Percentiles rank a stretch among this genome's conserved stretches.
Conservation (phyloP, 2,113 vertebrate species). For the Zosterops japonicus region DNA sequence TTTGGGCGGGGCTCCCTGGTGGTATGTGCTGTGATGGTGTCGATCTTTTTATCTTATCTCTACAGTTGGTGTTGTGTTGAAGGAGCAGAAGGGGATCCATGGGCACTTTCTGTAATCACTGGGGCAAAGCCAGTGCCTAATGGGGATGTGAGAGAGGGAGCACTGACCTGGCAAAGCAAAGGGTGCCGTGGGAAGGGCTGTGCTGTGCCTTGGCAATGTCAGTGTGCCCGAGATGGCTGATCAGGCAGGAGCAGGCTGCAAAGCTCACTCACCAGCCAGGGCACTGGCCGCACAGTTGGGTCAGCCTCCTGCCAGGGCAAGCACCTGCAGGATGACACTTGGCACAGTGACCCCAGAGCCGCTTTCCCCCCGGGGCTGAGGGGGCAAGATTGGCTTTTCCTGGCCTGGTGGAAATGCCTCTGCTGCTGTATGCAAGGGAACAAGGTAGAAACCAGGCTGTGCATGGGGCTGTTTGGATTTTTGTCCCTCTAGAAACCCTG, state of each 20-base stretch:
- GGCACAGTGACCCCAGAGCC: not conserved
- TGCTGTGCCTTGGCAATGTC: not conserved
- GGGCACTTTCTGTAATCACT: not conserved
- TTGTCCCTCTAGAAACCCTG: not conserved
- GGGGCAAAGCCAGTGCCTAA: not conserved
- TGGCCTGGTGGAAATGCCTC: not conserved
- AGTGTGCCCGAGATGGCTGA: not conserved
- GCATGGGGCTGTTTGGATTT: not conserved
- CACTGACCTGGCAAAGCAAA: not conserved
- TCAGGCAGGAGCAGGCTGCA: not conserved
- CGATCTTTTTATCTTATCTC: not conserved
- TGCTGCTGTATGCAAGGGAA: not conserved
- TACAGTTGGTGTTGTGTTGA: not conserved
- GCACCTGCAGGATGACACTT: not conserved
- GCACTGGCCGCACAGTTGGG: accelerated
- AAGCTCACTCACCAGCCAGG: not conserved
- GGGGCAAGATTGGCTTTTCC: not conserved
- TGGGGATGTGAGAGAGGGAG: not conserved
- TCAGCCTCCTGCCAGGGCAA: not conserved
- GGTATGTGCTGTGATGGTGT: not conserved
- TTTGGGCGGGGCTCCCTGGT: accelerated
- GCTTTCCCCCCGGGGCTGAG: accelerated
- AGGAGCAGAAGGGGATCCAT: not conserved
- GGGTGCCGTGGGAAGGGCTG: accelerated
- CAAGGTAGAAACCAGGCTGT: not conserved